Percentiles rank a stretch among this genome's conserved stretches.
phyloP scores from a whole-genome alignment of 1,140 invertebrate genomes.

The Aphelinus atriplicis region DNA sequence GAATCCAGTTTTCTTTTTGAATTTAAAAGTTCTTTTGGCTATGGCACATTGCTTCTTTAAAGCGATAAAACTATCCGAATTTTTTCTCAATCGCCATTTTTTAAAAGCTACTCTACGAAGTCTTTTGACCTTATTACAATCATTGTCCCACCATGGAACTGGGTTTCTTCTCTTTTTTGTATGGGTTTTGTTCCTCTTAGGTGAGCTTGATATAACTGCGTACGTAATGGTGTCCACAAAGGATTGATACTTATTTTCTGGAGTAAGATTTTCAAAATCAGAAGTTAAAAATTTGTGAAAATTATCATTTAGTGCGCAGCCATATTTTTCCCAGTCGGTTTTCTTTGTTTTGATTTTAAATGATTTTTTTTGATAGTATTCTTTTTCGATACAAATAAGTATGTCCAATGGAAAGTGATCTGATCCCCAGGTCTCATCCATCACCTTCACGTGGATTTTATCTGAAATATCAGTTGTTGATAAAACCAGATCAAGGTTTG shows the following conservation, averaged over 20 bases:
- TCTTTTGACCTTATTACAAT: constrained; percentile 22
- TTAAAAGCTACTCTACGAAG: neutral
- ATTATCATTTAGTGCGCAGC: neutral
- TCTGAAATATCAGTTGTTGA: constrained; percentile 40
- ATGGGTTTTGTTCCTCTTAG: constrained; percentile 15
- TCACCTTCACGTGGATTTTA: constrained; percentile 46
- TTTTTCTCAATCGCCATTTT: constrained; percentile 10
- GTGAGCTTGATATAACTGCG: constrained; percentile 27
- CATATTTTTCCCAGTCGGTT: constrained; percentile 16
- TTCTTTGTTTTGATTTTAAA: constrained; percentile 29
- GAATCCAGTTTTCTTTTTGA: constrained; percentile 13
- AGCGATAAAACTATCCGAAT: constrained; percentile 11
- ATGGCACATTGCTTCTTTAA: constrained; percentile 1
- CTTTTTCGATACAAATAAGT: constrained; percentile 39
- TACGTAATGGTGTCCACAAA: constrained; percentile 33
- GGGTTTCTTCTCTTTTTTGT: constrained; percentile 1
- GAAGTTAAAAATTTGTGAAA: neutral
- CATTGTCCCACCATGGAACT: constrained; percentile 25
- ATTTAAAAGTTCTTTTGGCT: neutral
- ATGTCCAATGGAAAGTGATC: constrained; percentile 52
- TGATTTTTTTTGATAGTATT: constrained; percentile 24
- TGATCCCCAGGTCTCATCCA: constrained; percentile 48
- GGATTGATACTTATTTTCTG: constrained; percentile 16
- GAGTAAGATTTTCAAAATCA: too few relatives aligned
- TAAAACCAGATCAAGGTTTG: constrained; percentile 36